These are phyloP conservation scores for Heliconius himera DNA, from an alignment of 1,140 invertebrate species.

Conservation along the genomic window DNA sequence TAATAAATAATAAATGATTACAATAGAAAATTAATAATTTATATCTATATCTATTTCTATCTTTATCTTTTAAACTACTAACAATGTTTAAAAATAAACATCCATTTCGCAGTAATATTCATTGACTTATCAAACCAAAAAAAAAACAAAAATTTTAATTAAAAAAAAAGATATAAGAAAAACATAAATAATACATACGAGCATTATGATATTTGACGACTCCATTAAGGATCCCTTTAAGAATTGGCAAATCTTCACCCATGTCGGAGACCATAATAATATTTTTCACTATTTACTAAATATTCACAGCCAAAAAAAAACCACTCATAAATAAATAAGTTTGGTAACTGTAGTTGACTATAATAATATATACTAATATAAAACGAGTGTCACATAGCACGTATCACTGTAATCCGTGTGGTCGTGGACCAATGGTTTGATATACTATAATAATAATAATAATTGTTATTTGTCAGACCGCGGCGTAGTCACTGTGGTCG, in stretches of 20 bases:
- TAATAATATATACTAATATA: constrained; percentile 5
- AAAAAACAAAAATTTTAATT: neutral
- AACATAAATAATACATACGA: constrained; percentile 86
- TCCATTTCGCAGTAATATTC: no score
- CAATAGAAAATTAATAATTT: no score
- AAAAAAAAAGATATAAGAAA: constrained; percentile 1
- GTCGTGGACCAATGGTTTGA: constrained; percentile 63
- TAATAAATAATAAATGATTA: no score
- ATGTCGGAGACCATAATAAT: constrained; percentile 83
- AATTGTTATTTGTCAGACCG: constrained; percentile 49
- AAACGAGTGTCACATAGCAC: constrained; percentile 74
- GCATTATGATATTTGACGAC: constrained; percentile 94
- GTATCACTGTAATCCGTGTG: constrained; percentile 73
- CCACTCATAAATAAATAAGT: constrained; percentile 67
- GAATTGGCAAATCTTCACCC: constrained; percentile 93
- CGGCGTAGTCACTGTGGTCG: constrained; percentile 57
- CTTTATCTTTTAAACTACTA: no score
- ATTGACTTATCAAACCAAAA: neutral
- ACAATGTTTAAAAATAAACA: no score
- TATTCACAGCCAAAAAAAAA: constrained; percentile 72
- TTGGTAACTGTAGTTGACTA: constrained; percentile 71
- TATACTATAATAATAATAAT: constrained; percentile 26
- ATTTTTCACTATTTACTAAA: constrained; percentile 68
- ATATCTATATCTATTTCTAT: no score
- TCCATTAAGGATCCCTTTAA: constrained; percentile 93